Percentiles rank a stretch among this genome's conserved stretches.
Conservation (phyloP, 2,888 invertebrate species). For the Drosophila meridionalis region DNA sequence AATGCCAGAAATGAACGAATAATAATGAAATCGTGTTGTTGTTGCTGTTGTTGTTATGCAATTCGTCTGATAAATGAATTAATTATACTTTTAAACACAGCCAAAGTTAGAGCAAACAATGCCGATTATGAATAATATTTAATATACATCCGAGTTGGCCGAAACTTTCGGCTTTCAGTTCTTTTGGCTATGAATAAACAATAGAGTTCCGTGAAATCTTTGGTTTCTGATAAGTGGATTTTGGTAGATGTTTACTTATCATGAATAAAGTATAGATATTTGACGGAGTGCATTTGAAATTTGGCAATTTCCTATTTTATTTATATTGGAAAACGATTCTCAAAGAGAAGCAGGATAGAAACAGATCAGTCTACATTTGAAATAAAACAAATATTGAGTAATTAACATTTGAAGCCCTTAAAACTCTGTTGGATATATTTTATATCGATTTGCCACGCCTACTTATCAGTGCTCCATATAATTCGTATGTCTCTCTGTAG, state of each 20-base stretch:
- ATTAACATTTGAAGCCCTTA: background rate
- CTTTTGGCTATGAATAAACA: conserved; percentile 19
- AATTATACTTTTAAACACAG: conserved; percentile 40
- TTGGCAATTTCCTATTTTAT: background rate
- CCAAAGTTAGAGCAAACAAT: conserved; percentile 25
- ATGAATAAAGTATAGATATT: background rate
- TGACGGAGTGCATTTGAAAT: background rate
- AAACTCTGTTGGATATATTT: background rate
- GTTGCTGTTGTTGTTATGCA: conserved; percentile 40
- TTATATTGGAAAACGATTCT: background rate
- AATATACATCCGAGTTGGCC: conserved; percentile 10
- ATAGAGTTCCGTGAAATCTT: conserved; percentile 15
- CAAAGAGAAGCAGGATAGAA: background rate
- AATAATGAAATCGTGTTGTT: conserved; percentile 47
- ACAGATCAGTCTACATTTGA: background rate
- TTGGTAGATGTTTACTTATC: conserved; percentile 37
- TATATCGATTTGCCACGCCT: background rate
- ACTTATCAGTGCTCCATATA: background rate
- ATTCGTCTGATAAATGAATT: conserved; percentile 51
- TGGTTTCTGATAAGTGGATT: background rate
- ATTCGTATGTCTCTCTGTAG: background rate
- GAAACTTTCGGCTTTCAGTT: conserved; percentile 10
- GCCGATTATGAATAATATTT: conserved; percentile 46
- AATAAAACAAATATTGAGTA: background rate
- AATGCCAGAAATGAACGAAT: conserved; percentile 53